phyloP scores from a whole-genome alignment of 2,113 vertebrate species.

The Ptilorrhoa leucosticta region DNA sequence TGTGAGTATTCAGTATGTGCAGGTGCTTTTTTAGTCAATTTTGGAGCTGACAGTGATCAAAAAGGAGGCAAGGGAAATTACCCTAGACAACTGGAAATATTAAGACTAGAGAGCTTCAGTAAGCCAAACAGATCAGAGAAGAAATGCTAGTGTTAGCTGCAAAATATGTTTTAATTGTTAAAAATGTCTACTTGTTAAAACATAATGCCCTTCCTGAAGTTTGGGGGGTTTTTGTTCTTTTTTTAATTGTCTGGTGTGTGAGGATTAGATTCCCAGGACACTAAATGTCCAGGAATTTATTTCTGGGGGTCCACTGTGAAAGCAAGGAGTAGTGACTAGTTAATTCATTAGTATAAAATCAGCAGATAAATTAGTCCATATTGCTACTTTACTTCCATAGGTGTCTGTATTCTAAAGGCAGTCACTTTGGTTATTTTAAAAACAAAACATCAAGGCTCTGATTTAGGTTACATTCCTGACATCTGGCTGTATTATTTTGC shows the following conservation, averaged over 20 bases:
- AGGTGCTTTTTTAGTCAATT: background rate
- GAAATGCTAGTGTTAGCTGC: background rate
- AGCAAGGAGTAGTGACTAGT: background rate
- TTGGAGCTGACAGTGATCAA: background rate
- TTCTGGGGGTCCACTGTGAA: background rate
- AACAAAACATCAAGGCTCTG: background rate
- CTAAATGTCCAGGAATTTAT: background rate
- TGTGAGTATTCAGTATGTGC: background rate
- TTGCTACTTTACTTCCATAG: background rate
- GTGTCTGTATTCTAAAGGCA: background rate
- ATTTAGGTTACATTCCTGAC: background rate
- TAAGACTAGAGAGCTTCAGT: background rate
- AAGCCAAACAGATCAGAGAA: background rate
- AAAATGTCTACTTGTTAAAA: background rate
- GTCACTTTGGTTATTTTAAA: background rate
- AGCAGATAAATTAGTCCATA: background rate
- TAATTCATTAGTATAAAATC: background rate
- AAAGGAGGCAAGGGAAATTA: background rate
- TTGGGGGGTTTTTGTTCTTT: background rate
- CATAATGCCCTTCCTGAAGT: background rate
- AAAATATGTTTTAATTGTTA: background rate
- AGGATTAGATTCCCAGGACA: background rate
- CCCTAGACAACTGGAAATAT: background rate
- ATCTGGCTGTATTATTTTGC: background rate
- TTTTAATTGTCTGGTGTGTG: background rate